phyloP scores from a whole-genome alignment of 2,113 vertebrate genomes.

The Microtus richardsoni region DNA sequence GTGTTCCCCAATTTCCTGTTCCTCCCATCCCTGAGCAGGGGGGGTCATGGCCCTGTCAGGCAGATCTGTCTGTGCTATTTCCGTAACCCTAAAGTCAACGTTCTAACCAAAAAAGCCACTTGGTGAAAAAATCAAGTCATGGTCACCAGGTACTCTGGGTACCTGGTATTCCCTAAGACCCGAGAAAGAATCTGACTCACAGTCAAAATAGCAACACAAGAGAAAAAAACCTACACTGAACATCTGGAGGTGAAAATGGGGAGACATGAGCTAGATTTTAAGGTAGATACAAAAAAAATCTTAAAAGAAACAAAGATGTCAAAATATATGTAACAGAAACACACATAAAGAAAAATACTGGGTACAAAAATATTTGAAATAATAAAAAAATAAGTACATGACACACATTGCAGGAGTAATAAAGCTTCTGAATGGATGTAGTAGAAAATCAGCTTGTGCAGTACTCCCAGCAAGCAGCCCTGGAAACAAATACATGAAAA shows the following conservation, averaged over 20 bases:
- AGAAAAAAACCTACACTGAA: neutral
- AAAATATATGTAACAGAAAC: neutral
- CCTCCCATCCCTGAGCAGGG: neutral
- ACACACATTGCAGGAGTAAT: neutral
- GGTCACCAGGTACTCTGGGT: neutral
- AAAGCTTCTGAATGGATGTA: too few relatives aligned
- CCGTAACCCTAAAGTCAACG: neutral
- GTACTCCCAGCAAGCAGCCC: neutral
- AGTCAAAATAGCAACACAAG: neutral
- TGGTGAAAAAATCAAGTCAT: neutral
- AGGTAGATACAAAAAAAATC: neutral
- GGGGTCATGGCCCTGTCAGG: neutral
- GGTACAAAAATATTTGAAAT: neutral
- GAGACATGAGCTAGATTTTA: neutral
- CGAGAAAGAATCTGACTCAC: neutral
- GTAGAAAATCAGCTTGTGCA: neutral
- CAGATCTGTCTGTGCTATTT: neutral
- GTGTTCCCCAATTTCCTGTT: neutral
- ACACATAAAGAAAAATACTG: neutral
- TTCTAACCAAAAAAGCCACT: neutral
- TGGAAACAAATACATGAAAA: neutral
- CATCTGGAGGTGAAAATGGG: neutral
- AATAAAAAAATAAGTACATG: neutral
- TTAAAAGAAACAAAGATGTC: neutral
- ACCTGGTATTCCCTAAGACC: neutral